A percentile compares a stretch with the other conserved stretches of the same genome.
These are phyloP conservation scores for Scaptomyza flava DNA, from an alignment of 2,888 invertebrate genomes.

Conservation along the genomic window DNA sequence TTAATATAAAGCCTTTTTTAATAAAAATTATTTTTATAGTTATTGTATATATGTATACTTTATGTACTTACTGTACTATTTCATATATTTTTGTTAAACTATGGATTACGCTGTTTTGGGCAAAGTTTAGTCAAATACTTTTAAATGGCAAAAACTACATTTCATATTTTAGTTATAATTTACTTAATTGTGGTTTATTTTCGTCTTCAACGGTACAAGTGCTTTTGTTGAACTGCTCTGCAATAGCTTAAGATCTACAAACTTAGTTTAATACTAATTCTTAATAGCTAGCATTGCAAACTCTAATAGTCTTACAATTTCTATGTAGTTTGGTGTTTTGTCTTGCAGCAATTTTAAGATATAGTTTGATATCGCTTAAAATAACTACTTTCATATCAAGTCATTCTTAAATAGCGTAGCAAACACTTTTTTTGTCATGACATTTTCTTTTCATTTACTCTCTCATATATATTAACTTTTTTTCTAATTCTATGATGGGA, in stretches of 20 bases:
- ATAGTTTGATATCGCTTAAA: background rate
- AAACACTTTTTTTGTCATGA: conserved; percentile 64
- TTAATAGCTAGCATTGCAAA: conserved; percentile 7
- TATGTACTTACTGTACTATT: conserved; percentile 18
- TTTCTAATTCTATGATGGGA: conserved; percentile 52
- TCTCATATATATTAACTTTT: conserved; percentile 10
- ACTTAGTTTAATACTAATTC: conserved; percentile 1
- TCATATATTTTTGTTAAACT: background rate
- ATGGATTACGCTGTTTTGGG: conserved; percentile 28
- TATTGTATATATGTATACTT: conserved; percentile 33
- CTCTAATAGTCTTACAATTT: conserved; percentile 2
- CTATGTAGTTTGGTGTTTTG: conserved; percentile 61
- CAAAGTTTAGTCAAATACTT: conserved; percentile 29
- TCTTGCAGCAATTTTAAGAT: conserved; percentile 57
- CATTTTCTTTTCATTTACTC: conserved; percentile 1
- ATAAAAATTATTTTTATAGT: conserved; percentile 64
- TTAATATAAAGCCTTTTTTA: conserved; percentile 8
- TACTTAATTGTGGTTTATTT: conserved; percentile 1
- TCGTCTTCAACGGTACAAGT: conserved; percentile 70
- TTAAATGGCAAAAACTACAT: conserved; percentile 2
- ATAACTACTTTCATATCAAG: conserved; percentile 1
- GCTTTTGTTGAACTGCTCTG: conserved; percentile 75
- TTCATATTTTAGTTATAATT: background rate
- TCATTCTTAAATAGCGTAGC: conserved; percentile 59
- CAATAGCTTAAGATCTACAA: conserved; percentile 62